These are phyloP conservation scores for Caracal caracal DNA, from an alignment of 2,113 vertebrate genomes.

Conservation along the genomic window DNA sequence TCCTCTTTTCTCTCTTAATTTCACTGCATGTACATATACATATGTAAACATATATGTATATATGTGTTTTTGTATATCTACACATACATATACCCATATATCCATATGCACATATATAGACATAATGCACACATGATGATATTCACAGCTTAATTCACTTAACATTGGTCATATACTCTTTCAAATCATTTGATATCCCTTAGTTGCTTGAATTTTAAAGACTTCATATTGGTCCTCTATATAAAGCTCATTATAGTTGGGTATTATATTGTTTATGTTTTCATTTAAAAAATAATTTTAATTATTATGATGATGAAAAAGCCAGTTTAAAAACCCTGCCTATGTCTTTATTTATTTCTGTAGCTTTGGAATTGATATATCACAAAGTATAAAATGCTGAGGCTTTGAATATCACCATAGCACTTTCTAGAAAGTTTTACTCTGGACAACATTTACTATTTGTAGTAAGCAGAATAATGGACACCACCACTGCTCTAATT, in stretches of 20 bases:
- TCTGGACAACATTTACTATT: not conserved
- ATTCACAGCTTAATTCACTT: not conserved
- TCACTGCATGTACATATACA: not conserved
- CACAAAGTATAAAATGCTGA: not conserved
- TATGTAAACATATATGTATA: too few species aligned
- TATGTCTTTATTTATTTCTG: not conserved
- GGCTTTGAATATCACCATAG: not conserved
- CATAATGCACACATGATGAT: not conserved
- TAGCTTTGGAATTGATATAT: not conserved
- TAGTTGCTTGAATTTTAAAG: constrained; percentile 1
- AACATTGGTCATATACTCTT: not conserved
- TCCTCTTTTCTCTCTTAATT: not conserved
- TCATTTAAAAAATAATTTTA: constrained; percentile 28
- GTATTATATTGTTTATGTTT: not conserved
- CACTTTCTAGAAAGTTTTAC: not conserved
- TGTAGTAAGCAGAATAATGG: not conserved
- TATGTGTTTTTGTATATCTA: not conserved
- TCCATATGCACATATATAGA: not conserved
- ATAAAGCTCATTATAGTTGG: not conserved
- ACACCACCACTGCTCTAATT: not conserved
- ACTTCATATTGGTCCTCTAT: not conserved
- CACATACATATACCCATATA: not conserved
- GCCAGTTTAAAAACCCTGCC: not conserved
- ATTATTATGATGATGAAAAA: not conserved
- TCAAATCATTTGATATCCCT: not conserved